Evolutionary conservation across 64 coral and sea anemone genomes (phyloP).

Genomic region (Porites lutea): DNA sequence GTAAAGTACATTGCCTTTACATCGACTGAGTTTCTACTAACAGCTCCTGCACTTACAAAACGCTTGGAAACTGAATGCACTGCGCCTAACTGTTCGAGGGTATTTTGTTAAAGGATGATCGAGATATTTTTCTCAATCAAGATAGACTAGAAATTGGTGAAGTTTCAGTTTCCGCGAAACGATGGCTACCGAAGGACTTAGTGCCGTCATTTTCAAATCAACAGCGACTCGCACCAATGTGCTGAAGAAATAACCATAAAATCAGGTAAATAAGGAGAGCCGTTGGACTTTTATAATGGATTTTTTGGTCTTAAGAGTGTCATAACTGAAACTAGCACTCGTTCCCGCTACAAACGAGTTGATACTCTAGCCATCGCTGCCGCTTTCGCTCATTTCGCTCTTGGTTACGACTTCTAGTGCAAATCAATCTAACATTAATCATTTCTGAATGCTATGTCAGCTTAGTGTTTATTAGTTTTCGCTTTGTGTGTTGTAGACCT

Average conservation of each 20-base stretch:
- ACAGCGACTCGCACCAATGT: constrained; percentile 1
- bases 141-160: not conserved
- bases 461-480: constrained; percentile 64
- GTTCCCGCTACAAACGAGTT: not conserved
- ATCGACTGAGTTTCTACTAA: constrained; percentile 40
- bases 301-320: constrained; percentile 34
- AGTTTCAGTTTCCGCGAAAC: not conserved
- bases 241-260: constrained; percentile 13
- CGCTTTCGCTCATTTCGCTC: constrained; percentile 1
- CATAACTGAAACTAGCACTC: not conserved
- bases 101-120: not conserved
- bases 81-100: not conserved
- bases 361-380: not conserved
- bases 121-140: not conserved
- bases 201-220: not conserved
- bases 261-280: constrained; percentile 46
- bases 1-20: constrained; percentile 12
- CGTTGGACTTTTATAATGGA: constrained; percentile 20
- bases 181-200: constrained; percentile 8
- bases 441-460: constrained; percentile 59
- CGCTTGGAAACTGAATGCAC: constrained; percentile 1
- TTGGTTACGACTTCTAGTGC: not conserved
- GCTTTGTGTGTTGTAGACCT: constrained; percentile 48
- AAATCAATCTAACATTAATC: constrained; percentile 53
- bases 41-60: not conserved